Evolutionary conservation across 2,113 vertebrate genomes (phyloP), one percentile per base, ranked within the genome.

Genomic region (Cyphomyrus discorhynchus): DNA sequence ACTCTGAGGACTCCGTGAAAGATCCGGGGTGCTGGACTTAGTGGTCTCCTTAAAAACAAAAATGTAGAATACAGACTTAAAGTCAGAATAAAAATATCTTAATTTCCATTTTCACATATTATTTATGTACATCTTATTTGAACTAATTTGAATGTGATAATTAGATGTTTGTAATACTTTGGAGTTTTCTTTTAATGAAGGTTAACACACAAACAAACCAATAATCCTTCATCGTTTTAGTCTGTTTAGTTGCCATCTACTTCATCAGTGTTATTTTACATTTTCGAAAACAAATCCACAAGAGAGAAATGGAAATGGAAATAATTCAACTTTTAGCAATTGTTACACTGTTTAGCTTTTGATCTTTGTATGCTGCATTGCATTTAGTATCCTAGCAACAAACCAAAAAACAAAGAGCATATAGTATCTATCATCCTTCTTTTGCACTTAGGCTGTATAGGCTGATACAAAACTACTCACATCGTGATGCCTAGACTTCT

Each of bases 21-120:
- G 93, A 90, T 97, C 97, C 0, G 96, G 97, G 90, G 96, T 95
- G 92, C 98, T 98, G 93, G 97, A 96, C 96, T 98, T 99, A 95
- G 95, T 96, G 92, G 93, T 94, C 0, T 99, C 98, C 98, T 99
- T 92, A 87, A 88, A 88, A 92, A 87, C 4, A 84, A 19, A 56
- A 50, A 87, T 24, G 50, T 35, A 53, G 49, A 35, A 46, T 84
- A 84, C 39, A 83, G 80, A 84, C n/a, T 35, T 87, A 53, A n/a
- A 47, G 21, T 58, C 3, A 87, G 17, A 31, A 17, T 39, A 35
- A 53, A 77, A 62, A 46, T 39, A 13, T 77, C 58, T 47, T n/a
- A n/a, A 31, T 70, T 88, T 70, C 56, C 24, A 13, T 88, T 42
- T 74, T n/a, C n/a, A 42, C 31, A 50, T 17, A 74, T 8, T 19